Percentiles rank a stretch among this genome's conserved stretches.
phyloP scores from a whole-genome alignment of 1,140 invertebrate species.

The Potamilus streckersoni region DNA sequence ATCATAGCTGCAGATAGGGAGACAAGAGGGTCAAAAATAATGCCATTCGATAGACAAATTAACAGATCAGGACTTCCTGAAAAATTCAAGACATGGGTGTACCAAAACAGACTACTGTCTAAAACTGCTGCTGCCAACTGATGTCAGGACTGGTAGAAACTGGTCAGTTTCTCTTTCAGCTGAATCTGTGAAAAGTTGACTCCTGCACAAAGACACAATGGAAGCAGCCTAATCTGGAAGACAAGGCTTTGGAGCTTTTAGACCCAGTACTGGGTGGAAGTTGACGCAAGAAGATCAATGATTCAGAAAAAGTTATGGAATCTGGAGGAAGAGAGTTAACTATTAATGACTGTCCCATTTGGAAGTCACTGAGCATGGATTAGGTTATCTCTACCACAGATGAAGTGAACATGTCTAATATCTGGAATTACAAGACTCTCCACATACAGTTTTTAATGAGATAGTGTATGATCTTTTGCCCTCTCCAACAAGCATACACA shows the following conservation, averaged over 20 bases:
- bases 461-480: slow-evolving; percentile 8
- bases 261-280: slow-evolving; percentile 8
- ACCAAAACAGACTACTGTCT: slow-evolving; percentile 14
- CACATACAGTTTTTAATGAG: slow-evolving; percentile 9
- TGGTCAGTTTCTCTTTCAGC: slow-evolving; percentile 7
- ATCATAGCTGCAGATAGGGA: too few relatives aligned
- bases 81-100: slow-evolving; percentile 28
- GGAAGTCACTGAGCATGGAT: slow-evolving; percentile 21
- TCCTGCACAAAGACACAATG: slow-evolving; percentile 11
- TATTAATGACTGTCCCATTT: slow-evolving; percentile 13
- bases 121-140: slow-evolving; percentile 7
- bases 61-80: slow-evolving; percentile 13
- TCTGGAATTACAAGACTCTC: slow-evolving; percentile 11
- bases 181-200: neutral
- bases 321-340: slow-evolving; percentile 4
- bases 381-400: slow-evolving; percentile 2
- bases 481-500: slow-evolving; percentile 12
- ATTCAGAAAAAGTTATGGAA: slow-evolving; percentile 6
- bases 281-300: slow-evolving; percentile 11
- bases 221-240: slow-evolving; percentile 9
- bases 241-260: slow-evolving; percentile 13
- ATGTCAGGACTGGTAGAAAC: slow-evolving; percentile 13
- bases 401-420: slow-evolving; percentile 10
- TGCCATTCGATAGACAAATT: neutral
- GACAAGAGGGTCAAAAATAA: too few relatives aligned